phyloP scores from a whole-genome alignment of 2,888 invertebrate species.

The Drosophila mimetica region DNA sequence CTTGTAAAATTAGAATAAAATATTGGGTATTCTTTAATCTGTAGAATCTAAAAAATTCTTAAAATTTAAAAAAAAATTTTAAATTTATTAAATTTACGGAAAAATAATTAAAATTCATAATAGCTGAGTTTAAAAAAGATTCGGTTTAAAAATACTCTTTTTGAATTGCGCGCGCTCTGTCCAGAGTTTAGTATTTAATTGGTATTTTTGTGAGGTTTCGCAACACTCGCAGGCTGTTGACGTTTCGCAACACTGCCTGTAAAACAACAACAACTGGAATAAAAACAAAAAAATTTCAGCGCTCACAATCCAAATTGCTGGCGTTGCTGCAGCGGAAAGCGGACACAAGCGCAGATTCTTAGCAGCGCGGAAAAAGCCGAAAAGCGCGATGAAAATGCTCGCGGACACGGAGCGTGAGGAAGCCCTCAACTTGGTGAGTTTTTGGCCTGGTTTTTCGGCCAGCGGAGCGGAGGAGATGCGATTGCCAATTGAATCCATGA shows the following conservation, averaged over 20 bases:
- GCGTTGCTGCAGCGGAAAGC: constrained; percentile 59
- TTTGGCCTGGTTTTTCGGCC: constrained; percentile 8
- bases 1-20: too few species aligned
- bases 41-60: too few species aligned
- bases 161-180: not conserved
- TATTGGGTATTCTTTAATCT: too few species aligned
- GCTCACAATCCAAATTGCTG: constrained; percentile 67
- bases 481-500: constrained; percentile 34
- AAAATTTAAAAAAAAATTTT: too few species aligned
- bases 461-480: not conserved
- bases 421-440: constrained; percentile 85
- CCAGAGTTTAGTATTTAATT: not conserved
- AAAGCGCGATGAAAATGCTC: constrained; percentile 84
- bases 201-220: not conserved
- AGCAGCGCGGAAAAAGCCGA: constrained; percentile 69
- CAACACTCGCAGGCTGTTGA: too few species aligned
- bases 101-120: too few species aligned
- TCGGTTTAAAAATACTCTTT: too few species aligned
- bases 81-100: too few species aligned
- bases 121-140: too few species aligned
- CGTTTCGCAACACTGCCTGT: constrained; percentile 13
- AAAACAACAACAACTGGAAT: constrained; percentile 43
- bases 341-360: constrained; percentile 62
- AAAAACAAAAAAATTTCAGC: constrained; percentile 62
- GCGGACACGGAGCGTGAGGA: constrained; percentile 93